Percentiles rank a stretch among this genome's conserved stretches.
Conservation (phyloP, 2,888 invertebrate genomes). For the Bhutanitis thaidina region DNA sequence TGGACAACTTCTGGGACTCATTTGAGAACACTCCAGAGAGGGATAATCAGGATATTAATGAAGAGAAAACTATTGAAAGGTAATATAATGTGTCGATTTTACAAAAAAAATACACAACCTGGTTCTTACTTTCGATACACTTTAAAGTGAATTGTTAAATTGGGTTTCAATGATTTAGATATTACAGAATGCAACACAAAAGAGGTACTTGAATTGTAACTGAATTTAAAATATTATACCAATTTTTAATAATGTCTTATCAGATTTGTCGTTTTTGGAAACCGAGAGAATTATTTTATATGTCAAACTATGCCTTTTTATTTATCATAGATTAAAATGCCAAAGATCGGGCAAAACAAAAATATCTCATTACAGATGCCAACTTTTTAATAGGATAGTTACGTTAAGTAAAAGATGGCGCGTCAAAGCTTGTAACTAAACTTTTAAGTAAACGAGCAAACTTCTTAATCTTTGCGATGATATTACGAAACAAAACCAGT, state of each 20-base stretch:
- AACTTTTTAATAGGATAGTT: slow-evolving; percentile 13
- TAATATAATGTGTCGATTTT: slow-evolving; percentile 31
- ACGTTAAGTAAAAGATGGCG: slow-evolving; percentile 10
- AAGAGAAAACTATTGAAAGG: slow-evolving; percentile 67
- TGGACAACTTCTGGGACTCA: slow-evolving; percentile 73
- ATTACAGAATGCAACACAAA: no score
- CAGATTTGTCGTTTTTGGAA: no score
- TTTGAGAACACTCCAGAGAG: slow-evolving; percentile 60
- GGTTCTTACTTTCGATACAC: no score
- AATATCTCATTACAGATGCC: slow-evolving; percentile 4
- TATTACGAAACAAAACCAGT: slow-evolving; percentile 3
- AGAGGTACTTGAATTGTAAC: no score
- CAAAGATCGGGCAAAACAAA: slow-evolving; percentile 4
- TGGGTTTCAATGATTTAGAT: no score
- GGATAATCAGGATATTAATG: slow-evolving; percentile 53
- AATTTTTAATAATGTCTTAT: no score
- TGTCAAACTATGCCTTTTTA: not conserved
- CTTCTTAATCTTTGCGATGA: slow-evolving; percentile 6
- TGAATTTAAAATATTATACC: no score
- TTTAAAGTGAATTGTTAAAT: no score
- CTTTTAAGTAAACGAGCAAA: slow-evolving; percentile 11
- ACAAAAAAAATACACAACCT: no score
- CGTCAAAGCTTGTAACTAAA: slow-evolving; percentile 7
- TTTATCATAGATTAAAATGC: not conserved
- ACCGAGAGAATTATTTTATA: no score